A percentile compares a stretch with the other conserved stretches of the same genome.
These are phyloP conservation scores for Drosophila funebris DNA, from an alignment of 1,140 invertebrate species.

Conservation along the genomic window DNA sequence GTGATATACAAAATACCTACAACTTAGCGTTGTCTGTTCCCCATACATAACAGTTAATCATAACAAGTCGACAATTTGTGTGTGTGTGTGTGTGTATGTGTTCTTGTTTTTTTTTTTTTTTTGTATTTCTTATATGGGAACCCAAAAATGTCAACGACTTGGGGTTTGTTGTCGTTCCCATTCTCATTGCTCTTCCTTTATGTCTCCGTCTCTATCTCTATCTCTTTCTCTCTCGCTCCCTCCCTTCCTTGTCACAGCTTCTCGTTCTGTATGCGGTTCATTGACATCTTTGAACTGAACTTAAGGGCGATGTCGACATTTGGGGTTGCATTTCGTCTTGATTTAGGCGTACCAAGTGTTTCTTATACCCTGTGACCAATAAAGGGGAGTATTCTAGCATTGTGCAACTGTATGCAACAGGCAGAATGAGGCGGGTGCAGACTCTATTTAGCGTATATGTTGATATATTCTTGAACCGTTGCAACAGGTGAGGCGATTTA, in stretches of 20 bases:
- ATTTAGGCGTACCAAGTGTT: conserved; percentile 14
- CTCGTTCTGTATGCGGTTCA: conserved; percentile 21
- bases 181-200: conserved; percentile 6
- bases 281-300: conserved; percentile 34
- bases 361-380: too few species aligned
- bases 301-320: conserved; percentile 28
- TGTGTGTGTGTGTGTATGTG: conserved; percentile 12
- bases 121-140: conserved; percentile 33
- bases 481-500: too few species aligned
- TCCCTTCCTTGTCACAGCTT: too few species aligned
- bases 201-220: conserved; percentile 5
- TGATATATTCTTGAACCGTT: too few species aligned
- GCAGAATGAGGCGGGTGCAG: too few species aligned
- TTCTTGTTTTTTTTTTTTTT: conserved; percentile 1
- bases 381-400: too few species aligned
- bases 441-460: too few species aligned
- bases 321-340: conserved; percentile 33
- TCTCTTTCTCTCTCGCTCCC: not conserved
- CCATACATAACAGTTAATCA: conserved; percentile 64
- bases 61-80: conserved; percentile 63
- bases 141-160: conserved; percentile 67
- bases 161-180: conserved; percentile 25
- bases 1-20: too few species aligned
- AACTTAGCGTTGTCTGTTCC: conserved; percentile 2
- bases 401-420: too few species aligned